Evolutionary conservation across 2,888 invertebrate genomes (phyloP).

Genomic region (Drosophila multiciliata): DNA sequence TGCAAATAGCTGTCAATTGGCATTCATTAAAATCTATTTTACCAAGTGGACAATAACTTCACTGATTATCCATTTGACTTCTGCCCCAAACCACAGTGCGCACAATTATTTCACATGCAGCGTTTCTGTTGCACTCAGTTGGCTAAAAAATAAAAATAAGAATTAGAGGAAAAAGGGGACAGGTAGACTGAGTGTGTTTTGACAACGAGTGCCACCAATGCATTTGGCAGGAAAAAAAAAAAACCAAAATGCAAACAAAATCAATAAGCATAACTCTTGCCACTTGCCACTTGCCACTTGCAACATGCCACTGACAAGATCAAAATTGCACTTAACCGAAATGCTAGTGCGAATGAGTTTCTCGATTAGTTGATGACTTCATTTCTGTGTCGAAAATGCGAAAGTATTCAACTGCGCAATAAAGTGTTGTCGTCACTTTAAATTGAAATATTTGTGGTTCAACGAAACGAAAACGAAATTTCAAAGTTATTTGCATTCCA

Average conservation of each 20-base stretch:
- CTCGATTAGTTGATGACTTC: conserved; percentile 63
- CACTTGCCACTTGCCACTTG: conserved; percentile 3
- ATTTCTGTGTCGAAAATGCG: conserved; percentile 21
- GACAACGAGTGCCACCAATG: conserved; percentile 59
- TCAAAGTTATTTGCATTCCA: too few relatives aligned
- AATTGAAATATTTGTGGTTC: too few relatives aligned
- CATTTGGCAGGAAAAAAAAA: conserved; percentile 61
- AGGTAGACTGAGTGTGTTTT: conserved; percentile 35
- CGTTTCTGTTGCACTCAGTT: conserved; percentile 28
- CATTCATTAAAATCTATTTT: background rate
- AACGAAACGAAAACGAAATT: too few relatives aligned
- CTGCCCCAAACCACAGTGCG: conserved; percentile 47
- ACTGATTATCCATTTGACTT: conserved; percentile 30
- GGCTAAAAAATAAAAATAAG: conserved; percentile 2
- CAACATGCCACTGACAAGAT: conserved; percentile 44
- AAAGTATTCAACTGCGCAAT: too few relatives aligned
- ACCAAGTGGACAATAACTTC: conserved; percentile 1
- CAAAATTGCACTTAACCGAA: conserved; percentile 58
- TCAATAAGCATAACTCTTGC: conserved; percentile 76
- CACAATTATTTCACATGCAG: conserved; percentile 29
- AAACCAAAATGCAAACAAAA: conserved; percentile 20
- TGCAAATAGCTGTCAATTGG: background rate
- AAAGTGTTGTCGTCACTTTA: too few relatives aligned
- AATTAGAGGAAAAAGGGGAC: background rate
- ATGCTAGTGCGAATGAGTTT: conserved; percentile 41